phyloP scores from a whole-genome alignment of 2,888 invertebrate species.

The Brachypterus glaber region DNA sequence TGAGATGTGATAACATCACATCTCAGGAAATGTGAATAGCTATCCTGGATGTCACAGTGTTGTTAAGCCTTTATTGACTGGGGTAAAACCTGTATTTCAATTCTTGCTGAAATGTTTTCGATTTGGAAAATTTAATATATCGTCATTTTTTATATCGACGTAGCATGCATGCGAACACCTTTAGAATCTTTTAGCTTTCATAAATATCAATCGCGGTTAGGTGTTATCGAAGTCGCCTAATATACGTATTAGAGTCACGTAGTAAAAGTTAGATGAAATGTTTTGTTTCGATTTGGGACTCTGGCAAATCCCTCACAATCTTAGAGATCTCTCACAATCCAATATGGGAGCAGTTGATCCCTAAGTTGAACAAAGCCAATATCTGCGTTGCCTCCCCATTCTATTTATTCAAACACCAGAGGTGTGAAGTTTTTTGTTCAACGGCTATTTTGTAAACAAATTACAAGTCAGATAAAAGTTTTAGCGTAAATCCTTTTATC shows the following conservation, averaged over 20 bases:
- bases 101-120: too few species aligned
- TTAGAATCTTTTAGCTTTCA: constrained; percentile 39
- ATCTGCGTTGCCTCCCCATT: constrained; percentile 30
- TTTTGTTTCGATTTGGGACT: constrained; percentile 42
- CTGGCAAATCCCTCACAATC: constrained; percentile 42
- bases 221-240: constrained; percentile 34
- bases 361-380: constrained; percentile 36
- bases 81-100: too few species aligned
- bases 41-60: too few species aligned
- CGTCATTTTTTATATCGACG: too few species aligned
- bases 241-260: constrained; percentile 40
- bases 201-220: constrained; percentile 40
- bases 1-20: too few species aligned
- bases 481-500: constrained; percentile 41
- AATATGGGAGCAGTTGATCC: constrained; percentile 40
- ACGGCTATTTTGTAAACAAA: constrained; percentile 42
- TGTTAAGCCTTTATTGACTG: too few species aligned
- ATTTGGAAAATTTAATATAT: too few species aligned
- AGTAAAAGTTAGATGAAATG: constrained; percentile 40
- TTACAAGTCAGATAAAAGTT: constrained; percentile 41
- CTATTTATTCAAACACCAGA: constrained; percentile 39
- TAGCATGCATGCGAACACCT: constrained; percentile 32
- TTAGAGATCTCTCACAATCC: constrained; percentile 41
- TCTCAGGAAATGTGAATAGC: too few species aligned
- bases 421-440: constrained; percentile 38